Evolutionary conservation across 2,888 invertebrate genomes (phyloP), one percentile per base, ranked within the genome.

Genomic region (Chloroclystis v-ata): DNA sequence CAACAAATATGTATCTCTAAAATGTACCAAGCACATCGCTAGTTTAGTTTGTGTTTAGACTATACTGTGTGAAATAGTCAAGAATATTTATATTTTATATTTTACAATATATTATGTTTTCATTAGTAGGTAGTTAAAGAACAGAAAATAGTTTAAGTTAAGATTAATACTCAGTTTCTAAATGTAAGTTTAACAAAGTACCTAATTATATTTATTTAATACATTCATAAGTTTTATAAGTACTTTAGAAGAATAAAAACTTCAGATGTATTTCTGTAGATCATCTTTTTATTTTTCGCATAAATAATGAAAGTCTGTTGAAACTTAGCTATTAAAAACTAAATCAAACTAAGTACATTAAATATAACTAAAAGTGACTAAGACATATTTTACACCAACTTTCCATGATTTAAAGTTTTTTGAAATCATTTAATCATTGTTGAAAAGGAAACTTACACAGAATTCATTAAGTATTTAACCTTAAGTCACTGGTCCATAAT

Each of bases 241-340:
- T 37, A 8, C 8, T 8, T 26, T 8, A 24, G 13, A 13, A 14
- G 28, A 40, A 70, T 72, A 62, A 85, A 35, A 83, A 75, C 68
- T 64, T 51, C 49, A 44, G 59, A 51, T 68, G 64, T 58, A 69
- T 75, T 78, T 65, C 77, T 73, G 73, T 74, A 75, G 77, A 75
- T 72, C 74, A 73, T 80, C 70, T 72, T 72, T 73, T 50, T 83
- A 79, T 82, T 83, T 82, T 78, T 70, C 77, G 82, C 82, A 85
- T 84, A 83, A 83, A 84, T 84, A 82, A 75, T 81, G 75, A 78
- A 74, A 71, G 65, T 69, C 69, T 75, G 76, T 79, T 70, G 63
- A 59, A 66, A 67, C 52, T 61, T 70, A 71, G 42, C 46, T 48
- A 38, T 66, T 57, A 72, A 65, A 66, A 63, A 65, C 73, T 78